Evolutionary conservation across 2,113 vertebrate genomes (phyloP).

Genomic region (Aspidoscelis tigris): DNA sequence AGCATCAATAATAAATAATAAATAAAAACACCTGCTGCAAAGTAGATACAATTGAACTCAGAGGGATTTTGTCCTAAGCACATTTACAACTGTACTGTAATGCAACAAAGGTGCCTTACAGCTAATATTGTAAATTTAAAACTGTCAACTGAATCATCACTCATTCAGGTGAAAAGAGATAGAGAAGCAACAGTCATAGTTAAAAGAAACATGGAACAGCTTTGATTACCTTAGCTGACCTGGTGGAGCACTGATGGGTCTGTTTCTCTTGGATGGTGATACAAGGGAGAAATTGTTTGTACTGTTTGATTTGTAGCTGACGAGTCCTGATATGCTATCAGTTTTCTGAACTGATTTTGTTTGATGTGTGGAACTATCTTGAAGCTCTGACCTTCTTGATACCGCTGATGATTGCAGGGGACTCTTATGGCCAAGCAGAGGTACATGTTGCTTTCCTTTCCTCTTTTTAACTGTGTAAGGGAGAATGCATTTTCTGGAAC

Average conservation of each 20-base stretch:
- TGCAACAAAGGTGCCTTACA: slow-evolving; percentile 38
- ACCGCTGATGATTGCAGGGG: slow-evolving; percentile 55
- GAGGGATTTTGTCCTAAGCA: not conserved
- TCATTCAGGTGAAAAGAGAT: slow-evolving; percentile 56
- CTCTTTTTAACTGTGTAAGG: slow-evolving; percentile 44
- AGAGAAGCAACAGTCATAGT: slow-evolving; percentile 46
- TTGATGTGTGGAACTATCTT: slow-evolving; percentile 72
- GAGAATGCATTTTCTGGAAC: slow-evolving; percentile 46
- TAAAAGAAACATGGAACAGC: slow-evolving; percentile 63
- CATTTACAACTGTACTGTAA: not conserved
- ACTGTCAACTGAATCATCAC: slow-evolving; percentile 52
- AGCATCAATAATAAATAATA: too few relatives aligned
- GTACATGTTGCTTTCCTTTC: slow-evolving; percentile 53
- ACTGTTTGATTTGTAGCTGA: slow-evolving; percentile 70
- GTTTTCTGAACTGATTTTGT: slow-evolving; percentile 69
- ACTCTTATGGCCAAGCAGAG: slow-evolving; percentile 52
- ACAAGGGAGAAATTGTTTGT: slow-evolving; percentile 69
- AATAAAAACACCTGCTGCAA: not conserved
- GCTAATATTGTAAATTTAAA: slow-evolving; percentile 52
- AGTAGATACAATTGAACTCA: not conserved
- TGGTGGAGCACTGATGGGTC: slow-evolving; percentile 65
- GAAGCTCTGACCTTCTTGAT: slow-evolving; percentile 69
- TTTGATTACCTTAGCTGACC: slow-evolving; percentile 80
- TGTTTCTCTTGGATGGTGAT: slow-evolving; percentile 68
- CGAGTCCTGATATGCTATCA: slow-evolving; percentile 65